These are phyloP conservation scores for Micronisus gabar DNA, from an alignment of 2,113 vertebrate genomes.

Conservation along the genomic window DNA sequence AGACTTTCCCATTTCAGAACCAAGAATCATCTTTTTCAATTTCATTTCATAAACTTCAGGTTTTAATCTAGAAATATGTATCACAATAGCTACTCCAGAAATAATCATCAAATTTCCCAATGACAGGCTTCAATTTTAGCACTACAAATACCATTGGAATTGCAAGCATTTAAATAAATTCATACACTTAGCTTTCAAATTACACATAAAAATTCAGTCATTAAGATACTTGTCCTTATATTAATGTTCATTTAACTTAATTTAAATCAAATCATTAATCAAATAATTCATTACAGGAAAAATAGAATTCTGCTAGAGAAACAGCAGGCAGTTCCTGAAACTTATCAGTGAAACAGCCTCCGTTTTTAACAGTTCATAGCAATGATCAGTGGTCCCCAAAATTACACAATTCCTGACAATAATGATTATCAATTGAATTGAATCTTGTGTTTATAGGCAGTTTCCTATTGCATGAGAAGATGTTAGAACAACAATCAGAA, in stretches of 20 bases:
- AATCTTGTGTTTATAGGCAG: background rate
- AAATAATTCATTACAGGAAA: background rate
- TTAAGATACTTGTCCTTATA: background rate
- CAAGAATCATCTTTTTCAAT: background rate
- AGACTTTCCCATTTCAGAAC: background rate
- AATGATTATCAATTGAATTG: accelerated
- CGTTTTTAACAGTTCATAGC: background rate
- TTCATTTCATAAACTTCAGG: background rate
- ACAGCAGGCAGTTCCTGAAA: background rate
- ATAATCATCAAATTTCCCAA: background rate
- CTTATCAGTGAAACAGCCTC: background rate
- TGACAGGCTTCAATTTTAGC: background rate
- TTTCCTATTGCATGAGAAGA: background rate
- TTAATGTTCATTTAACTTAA: background rate
- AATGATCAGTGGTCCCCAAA: accelerated
- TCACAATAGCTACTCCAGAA: background rate
- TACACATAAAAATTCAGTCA: background rate
- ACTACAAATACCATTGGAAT: background rate
- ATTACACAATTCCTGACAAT: background rate
- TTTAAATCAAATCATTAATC: background rate
- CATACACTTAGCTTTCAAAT: background rate
- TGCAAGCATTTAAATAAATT: background rate
- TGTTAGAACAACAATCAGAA: background rate
- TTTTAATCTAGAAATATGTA: background rate
- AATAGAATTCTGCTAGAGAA: background rate